phyloP scores from a whole-genome alignment of 2,888 invertebrate genomes.

The Melinopterus prodromus region DNA sequence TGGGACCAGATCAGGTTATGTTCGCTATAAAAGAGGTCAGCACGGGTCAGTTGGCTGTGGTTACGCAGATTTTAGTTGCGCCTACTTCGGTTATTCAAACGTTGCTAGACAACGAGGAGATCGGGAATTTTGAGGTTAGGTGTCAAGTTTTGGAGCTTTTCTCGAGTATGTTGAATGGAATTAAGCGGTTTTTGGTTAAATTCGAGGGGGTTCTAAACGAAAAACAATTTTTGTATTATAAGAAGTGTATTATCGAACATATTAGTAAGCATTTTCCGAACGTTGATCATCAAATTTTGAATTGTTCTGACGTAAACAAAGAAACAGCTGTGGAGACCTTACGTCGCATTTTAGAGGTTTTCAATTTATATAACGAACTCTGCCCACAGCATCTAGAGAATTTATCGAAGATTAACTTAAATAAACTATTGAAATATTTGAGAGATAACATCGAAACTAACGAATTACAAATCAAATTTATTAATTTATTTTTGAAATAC shows the following conservation, averaged over 20 bases:
- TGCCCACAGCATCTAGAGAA: conserved; percentile 64
- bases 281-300: conserved; percentile 25
- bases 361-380: conserved; percentile 64
- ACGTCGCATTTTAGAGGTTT: conserved; percentile 63
- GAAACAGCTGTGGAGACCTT: conserved; percentile 46
- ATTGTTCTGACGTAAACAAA: conserved; percentile 42
- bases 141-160: conserved; percentile 58
- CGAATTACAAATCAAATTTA: conserved; percentile 57
- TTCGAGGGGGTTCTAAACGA: not conserved
- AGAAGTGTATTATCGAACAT: conserved; percentile 39
- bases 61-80: conserved; percentile 51
- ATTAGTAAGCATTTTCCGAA: conserved; percentile 54
- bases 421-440: not conserved
- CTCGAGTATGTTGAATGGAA: conserved; percentile 46
- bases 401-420: conserved; percentile 32
- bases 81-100: conserved; percentile 53
- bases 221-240: not conserved
- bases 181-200: conserved; percentile 34
- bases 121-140: conserved; percentile 54
- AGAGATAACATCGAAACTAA: conserved; percentile 8
- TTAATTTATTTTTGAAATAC: conserved; percentile 57
- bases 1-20: conserved; percentile 63
- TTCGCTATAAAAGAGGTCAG: conserved; percentile 7
- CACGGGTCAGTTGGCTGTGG: conserved; percentile 49
- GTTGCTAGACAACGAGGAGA: not conserved